Evolutionary conservation across 2,113 vertebrate genomes (phyloP).

Genomic region (Piprites chloris): DNA sequence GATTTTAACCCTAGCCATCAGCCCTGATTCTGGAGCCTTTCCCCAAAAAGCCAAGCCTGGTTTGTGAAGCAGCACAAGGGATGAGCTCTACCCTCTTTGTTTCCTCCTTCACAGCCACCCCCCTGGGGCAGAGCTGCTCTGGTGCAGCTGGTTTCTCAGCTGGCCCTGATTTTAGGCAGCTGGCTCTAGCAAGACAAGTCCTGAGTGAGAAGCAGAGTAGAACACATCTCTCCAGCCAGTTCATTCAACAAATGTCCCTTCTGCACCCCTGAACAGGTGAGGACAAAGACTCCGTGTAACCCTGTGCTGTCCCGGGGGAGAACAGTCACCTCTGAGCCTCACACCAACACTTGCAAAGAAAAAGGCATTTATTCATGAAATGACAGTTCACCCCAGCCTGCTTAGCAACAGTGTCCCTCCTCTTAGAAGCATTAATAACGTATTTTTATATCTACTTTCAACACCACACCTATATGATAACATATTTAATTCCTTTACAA

Average conservation of each 20-base stretch:
- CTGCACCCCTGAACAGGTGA: background rate
- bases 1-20: background rate
- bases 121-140: background rate
- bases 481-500: background rate
- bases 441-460: background rate
- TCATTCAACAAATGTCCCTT: background rate
- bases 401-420: background rate
- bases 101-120: accelerated
- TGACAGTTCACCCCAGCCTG: background rate
- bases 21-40: background rate
- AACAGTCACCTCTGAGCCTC: background rate
- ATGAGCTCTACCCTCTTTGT: background rate
- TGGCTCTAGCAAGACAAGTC: background rate
- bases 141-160: background rate
- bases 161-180: background rate
- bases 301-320: background rate
- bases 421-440: background rate
- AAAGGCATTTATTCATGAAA: background rate
- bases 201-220: background rate
- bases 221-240: background rate
- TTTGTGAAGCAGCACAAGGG: background rate
- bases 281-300: background rate
- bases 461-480: background rate
- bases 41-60: background rate
- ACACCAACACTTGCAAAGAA: background rate